Conservation (phyloP, 92 coral and sea anemone genomes). For the Phenganax marumi region DNA sequence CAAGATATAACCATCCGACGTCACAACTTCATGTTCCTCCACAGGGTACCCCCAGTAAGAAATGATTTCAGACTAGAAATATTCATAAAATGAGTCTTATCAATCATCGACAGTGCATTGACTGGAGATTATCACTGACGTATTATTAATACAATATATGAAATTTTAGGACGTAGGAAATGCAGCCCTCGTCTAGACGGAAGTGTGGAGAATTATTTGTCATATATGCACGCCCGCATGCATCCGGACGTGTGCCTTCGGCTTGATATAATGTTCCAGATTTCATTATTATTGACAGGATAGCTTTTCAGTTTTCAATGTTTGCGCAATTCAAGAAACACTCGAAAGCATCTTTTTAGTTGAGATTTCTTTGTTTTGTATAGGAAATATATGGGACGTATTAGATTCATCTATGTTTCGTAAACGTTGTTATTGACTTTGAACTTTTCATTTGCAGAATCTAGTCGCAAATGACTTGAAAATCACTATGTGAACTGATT, state of each 20-base stretch:
- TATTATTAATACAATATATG: background rate
- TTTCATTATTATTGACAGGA: background rate
- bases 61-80: constrained; percentile 70
- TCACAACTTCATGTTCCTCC: constrained; percentile 69
- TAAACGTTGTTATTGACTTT: no score
- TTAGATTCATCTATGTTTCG: no score
- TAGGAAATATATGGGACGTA: no score
- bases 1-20: constrained; percentile 80
- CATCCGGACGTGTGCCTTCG: background rate
- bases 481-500: no score
- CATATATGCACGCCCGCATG: background rate
- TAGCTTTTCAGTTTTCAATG: background rate
- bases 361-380: no score
- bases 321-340: no score
- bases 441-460: no score
- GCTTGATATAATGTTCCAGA: background rate
- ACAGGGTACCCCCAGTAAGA: constrained; percentile 81
- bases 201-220: no score
- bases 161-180: background rate
- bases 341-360: no score
- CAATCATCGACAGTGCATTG: background rate
- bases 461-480: no score
- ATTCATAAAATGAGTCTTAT: background rate
- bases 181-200: no score
- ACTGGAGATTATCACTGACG: no score